phyloP scores from a whole-genome alignment of 2,113 vertebrate genomes.

The Anhinga rufa region DNA sequence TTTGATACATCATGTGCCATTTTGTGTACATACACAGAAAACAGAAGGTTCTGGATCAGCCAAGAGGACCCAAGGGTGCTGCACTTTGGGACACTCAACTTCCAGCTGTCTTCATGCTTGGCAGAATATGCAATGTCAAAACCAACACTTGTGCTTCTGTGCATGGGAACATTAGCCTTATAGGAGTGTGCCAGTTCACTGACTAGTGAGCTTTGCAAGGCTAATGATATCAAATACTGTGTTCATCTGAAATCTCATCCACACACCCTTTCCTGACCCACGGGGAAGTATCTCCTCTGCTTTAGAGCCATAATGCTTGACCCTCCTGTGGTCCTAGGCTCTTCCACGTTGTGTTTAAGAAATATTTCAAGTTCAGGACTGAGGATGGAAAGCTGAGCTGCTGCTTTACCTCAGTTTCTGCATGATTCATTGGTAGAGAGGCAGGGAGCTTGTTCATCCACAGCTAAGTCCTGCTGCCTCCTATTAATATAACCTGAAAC shows the following conservation, averaged over 20 bases:
- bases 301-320: background rate
- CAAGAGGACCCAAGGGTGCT: background rate
- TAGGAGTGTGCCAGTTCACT: background rate
- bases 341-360: background rate
- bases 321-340: background rate
- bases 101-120: background rate
- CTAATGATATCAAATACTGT: background rate
- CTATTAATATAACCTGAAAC: background rate
- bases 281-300: background rate
- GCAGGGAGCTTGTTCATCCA: background rate
- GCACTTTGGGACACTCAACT: background rate
- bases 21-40: background rate
- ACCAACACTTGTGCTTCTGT: background rate
- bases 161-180: background rate
- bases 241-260: background rate
- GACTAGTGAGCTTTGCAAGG: background rate
- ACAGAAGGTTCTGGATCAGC: background rate
- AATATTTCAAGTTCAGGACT: background rate
- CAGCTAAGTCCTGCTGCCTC: background rate
- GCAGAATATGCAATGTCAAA: background rate
- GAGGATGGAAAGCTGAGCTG: background rate
- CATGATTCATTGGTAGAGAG: background rate
- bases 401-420: background rate
- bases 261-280: background rate
- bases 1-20: background rate